Evolutionary conservation across 2,113 vertebrate genomes (phyloP), one percentile per base, ranked within the genome.

Genomic region (Capreolus pygargus): DNA sequence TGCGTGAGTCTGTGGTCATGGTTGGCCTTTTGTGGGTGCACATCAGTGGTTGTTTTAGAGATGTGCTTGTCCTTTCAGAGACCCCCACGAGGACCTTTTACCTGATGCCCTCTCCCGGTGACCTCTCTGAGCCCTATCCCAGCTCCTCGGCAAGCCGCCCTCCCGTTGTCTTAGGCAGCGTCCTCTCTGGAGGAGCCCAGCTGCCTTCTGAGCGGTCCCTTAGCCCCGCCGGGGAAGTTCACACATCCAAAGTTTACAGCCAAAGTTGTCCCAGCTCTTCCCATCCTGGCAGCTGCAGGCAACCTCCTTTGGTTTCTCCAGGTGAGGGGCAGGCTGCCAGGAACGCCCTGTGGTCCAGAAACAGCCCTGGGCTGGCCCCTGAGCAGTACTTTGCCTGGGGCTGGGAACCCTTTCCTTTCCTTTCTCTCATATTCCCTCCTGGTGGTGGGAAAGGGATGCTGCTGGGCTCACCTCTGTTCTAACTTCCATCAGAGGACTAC

Each of bases 351-450:
- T 10, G 12, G 55, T 64, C 58, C 91, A 84, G 61, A 55, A 64
- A 14, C 4, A 57, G 47, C 6, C 15, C 16, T 23, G 30, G 39
- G 43, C 8, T 10, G 39, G 10, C 8, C 10, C 30, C 11, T 7
- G 27, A 14, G 39, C 17, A 2, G 3, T 7, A 19, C 11, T 15
- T n/a, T 50, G 1, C 8, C 4, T 10, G 64, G 70, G 89, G n/a
- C 2, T 0, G 0, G 33, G 4, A 36, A 6, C 23, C 14, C 1
- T 67, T 47, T 27, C 19, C 47, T 47, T 52, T 28, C 52, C 79
- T 50, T 36, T 82, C 54, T 85, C 21, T 94, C 55, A 0, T 28
- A 0, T 16, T 21, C 23, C 10, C 12, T 78, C 8, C 2, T 33
- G 39, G 39, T 33, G 86, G n/a, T 47, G 54, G 27, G 47, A 70